Evolutionary conservation across 1,140 invertebrate species (phyloP).

Genomic region (Drosophila grimshawi): DNA sequence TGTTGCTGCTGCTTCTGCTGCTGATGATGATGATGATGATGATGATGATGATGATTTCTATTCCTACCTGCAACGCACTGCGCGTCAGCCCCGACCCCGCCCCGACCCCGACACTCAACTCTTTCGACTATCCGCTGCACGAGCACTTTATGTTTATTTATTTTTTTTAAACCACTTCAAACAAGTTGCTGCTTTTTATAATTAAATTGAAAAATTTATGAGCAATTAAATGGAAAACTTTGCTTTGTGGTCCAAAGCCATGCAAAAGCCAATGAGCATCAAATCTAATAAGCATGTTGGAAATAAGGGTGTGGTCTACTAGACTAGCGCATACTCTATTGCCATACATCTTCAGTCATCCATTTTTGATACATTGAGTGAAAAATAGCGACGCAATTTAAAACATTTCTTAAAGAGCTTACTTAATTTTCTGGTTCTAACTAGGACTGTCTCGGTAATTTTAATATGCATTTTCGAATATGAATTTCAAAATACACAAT

Average conservation of each 20-base stretch:
- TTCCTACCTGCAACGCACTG: slow-evolving; percentile 11
- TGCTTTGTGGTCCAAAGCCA: slow-evolving; percentile 64
- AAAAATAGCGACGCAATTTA: no score
- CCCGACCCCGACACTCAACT: background rate
- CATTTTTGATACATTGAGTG: no score
- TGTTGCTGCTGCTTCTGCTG: slow-evolving; percentile 13
- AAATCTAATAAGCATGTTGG: slow-evolving; percentile 27
- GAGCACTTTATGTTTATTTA: slow-evolving; percentile 23
- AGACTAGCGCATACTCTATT: background rate
- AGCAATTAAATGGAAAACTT: slow-evolving; percentile 82
- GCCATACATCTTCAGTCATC: background rate
- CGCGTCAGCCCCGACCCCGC: background rate
- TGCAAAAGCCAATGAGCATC: slow-evolving; percentile 28
- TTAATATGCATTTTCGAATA: no score
- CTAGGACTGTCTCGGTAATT: no score
- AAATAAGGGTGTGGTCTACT: background rate
- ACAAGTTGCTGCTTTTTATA: slow-evolving; percentile 82
- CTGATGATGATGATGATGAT: slow-evolving; percentile 20
- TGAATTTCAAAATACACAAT: no score
- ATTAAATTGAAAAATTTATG: slow-evolving; percentile 83
- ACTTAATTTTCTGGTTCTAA: no score
- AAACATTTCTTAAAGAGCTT: no score
- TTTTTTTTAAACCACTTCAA: slow-evolving; percentile 72
- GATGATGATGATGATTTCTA: slow-evolving; percentile 31
- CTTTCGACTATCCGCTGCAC: background rate